Evolutionary conservation across 2,113 vertebrate genomes (phyloP), one percentile per base, ranked within the genome.

Genomic region (Butorides virescens): DNA sequence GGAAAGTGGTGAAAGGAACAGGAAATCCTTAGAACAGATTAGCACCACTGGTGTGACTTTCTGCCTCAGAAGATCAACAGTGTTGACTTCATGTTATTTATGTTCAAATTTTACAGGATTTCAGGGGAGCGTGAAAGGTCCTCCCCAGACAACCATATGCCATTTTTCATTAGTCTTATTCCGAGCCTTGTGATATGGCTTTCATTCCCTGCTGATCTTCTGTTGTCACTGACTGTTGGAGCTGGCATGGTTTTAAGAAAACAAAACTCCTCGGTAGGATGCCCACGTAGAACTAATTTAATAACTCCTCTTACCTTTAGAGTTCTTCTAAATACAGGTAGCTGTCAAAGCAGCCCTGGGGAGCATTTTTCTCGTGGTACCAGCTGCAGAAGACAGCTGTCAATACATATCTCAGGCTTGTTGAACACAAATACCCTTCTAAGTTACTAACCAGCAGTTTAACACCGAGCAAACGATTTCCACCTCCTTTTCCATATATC

Each of bases 201-300:
- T 95, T 88, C 18, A 4, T 21, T 74, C 32, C 34, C 59, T 76
- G 42, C 32, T 59, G 12, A 52, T 75, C 77, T 67, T 88, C 59
- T 90, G 11, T 84, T 74, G 21, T 83, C 52, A 37, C 10, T 36
- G 46, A 3, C 42, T 67, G 23, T 20, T 79, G 30, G 22, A 86
- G 23, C 25, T 52, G 32, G 16, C 37, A 27, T 0, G 2, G 21
- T 20, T 53, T 22, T 39, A 53, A 79, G 61, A 61, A 88, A 71
- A 25, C 36, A 76, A 77, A 86, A 37, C 9, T 71, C 16, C 32
- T 66, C 7, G 7, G 13, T 55, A 44, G 0, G 0, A 52, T 61
- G 29, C 30, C 13, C 21, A 50, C 1, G 4, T 11, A 78, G 68
- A 93, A 72, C 0, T 1, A 61, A 84, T 68, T 55, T 61, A 75